Conservation (phyloP, 2,888 invertebrate species). For the Pterostichus niger region DNA sequence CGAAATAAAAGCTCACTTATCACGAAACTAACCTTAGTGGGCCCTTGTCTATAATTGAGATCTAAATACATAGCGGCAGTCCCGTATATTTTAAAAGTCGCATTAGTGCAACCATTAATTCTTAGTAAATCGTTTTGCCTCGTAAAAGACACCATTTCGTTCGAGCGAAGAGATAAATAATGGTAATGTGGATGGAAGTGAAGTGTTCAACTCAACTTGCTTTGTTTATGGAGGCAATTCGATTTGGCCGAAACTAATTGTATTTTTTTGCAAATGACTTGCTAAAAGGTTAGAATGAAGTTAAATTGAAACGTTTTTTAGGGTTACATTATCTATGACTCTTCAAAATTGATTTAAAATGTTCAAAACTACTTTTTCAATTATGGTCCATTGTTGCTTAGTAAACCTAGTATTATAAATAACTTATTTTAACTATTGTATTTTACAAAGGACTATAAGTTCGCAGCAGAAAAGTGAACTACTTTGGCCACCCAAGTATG, state of each 20-base stretch:
- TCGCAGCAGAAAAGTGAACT: too few species aligned
- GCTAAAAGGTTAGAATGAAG: conserved; percentile 24
- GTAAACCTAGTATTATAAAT: too few species aligned
- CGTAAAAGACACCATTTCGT: conserved; percentile 31
- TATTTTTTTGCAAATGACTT: conserved; percentile 33
- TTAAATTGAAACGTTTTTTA: conserved; percentile 31
- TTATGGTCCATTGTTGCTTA: too few species aligned
- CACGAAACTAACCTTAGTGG: conserved; percentile 19
- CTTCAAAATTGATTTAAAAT: too few species aligned
- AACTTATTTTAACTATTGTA: too few species aligned
- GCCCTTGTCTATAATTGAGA: conserved; percentile 63
- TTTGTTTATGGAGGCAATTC: conserved; percentile 33
- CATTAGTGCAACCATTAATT: conserved; percentile 61
- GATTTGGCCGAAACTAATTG: conserved; percentile 25
- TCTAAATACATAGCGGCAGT: conserved; percentile 42
- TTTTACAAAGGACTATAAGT: too few species aligned
- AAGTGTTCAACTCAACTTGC: conserved; percentile 5
- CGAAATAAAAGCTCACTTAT: conserved; percentile 39
- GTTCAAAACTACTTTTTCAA: too few species aligned
- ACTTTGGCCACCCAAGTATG: too few species aligned
- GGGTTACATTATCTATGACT: not conserved
- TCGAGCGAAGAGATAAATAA: conserved; percentile 39
- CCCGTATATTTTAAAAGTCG: conserved; percentile 54
- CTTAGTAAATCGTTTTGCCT: conserved; percentile 53
- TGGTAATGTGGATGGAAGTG: conserved; percentile 5